Evolutionary conservation across 2,888 invertebrate species (phyloP), one percentile per base, ranked within the genome.

Genomic region (Sinohyriopsis cumingii): DNA sequence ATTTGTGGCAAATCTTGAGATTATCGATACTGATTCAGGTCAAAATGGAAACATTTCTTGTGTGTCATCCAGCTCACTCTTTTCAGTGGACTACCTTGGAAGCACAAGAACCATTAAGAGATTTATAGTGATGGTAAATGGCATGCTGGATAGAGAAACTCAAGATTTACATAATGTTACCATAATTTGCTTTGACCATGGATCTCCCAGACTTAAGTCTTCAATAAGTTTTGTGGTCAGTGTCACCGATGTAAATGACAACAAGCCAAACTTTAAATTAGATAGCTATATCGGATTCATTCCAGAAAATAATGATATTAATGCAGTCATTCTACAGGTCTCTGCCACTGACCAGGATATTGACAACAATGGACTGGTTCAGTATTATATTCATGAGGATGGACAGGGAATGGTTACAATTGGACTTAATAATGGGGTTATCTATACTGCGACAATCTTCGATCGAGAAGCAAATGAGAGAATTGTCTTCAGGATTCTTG

Each of bases 191-290:
- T 66, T 74, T 87, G 93, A 95, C 24, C 93, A 95, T 5, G 84
- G 84, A 6, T 60, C 62, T 19, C 84, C 84, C 5, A 69, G 78
- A 0, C 61, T 83, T 18, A 78, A 69, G 12, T 77, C 82, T 18
- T 71, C 75, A 57, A 75, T 70, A 7, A 75, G 74, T 24, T 83
- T 89, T 66, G 79, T 77, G 24, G 85, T 89, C 1, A 66, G 74
- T 25, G 80, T 98, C 2, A 91, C 95, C 67, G 98, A 97, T 90
- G 94, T 95, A 63, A 98, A 98, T 90, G 97, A 98, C 90, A 97
- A 97, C 89, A 95, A 96, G 86, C 97, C 97, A 0, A 92, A 94
- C 65, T 97, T 97, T 89, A 94, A 73, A 19, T 64, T 71, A n/a
- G 12, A 55, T 9, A 66, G 68, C n/a, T 83, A 84, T 63, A 69